Evolutionary conservation across 2,888 invertebrate genomes (phyloP), one percentile per base, ranked within the genome.

Genomic region (Sipunculus nudus): DNA sequence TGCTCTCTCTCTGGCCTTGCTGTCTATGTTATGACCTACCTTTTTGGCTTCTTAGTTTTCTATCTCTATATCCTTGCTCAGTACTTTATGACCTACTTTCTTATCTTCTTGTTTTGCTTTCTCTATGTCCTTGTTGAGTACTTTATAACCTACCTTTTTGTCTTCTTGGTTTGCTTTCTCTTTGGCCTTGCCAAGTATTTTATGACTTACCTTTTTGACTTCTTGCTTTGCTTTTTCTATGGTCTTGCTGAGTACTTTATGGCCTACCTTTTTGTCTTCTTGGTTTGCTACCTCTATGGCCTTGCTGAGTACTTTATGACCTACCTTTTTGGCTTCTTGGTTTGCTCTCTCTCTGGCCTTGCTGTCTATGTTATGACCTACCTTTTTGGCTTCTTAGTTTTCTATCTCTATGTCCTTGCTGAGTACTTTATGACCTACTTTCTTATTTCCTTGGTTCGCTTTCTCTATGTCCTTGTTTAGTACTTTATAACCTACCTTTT

Each of bases 1-100:
- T 0, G 80, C 81, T 53, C 77, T 79, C 56, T 76, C 77, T n/a
- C 79, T 65, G 16, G 81, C 82, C 53, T 80, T 78, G 39, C 77
- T 77, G n/a, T 81, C 57, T 80, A 81, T 13, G 81, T 80, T 3
- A 78, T 76, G 4, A 81, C 81, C 16, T 79, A 77, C 25, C 78
- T 79, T 54, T 77, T 75, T 0, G 81, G 76, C 61, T 78, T 79
- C 58, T 76, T 74, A 61, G 79, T 77, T 1, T 76, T 71, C 74
- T 93, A 92, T 86, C 77, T 92, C 91, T 75, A 92, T 92, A 3
- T 89, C 89, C 64, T 89, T 87, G 62, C 90, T 88, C 78, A 92
- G 90, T n/a, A n/a, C n/a, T n/a, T n/a, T n/a, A n/a, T n/a, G n/a
- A n/a, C n/a, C n/a, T n/a, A n/a, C n/a, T n/a, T n/a, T n/a, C n/a